Conservation (phyloP, 2,888 invertebrate species). For the Meiosimyza decipiens region DNA sequence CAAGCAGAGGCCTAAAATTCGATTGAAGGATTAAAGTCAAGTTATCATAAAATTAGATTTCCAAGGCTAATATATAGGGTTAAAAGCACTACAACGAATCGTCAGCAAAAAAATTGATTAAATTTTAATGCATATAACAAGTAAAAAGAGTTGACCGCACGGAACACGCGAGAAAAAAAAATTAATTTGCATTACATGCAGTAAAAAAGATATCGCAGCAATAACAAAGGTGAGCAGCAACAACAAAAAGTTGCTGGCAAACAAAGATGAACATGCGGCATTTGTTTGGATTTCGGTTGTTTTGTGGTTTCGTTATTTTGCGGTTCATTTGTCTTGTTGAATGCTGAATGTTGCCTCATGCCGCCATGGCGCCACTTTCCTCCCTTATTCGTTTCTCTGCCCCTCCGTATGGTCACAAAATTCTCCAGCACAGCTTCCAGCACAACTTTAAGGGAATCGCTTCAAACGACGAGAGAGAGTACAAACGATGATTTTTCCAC, state of each 20-base stretch:
- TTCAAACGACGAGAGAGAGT: too few relatives aligned
- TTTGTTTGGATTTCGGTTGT: constrained; percentile 33
- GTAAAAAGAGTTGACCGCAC: neutral
- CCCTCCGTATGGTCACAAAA: too few relatives aligned
- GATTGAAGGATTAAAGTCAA: neutral
- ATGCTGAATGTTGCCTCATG: neutral
- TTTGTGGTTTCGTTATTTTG: constrained; percentile 28
- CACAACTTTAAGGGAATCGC: too few relatives aligned
- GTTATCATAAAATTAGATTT: neutral
- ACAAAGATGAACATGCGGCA: constrained; percentile 26
- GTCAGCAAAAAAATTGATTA: neutral
- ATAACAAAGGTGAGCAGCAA: neutral
- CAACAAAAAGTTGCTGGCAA: constrained; percentile 37
- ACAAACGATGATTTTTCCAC: too few relatives aligned
- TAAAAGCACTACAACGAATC: neutral
- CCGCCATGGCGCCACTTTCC: neutral
- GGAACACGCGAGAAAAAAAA: neutral
- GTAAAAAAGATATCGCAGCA: neutral
- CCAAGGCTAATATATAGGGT: too few relatives aligned
- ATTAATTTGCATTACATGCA: constrained; percentile 5
- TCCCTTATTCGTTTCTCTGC: neutral
- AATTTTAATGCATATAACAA: neutral
- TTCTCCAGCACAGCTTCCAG: too few relatives aligned
- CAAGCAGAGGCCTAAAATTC: too few relatives aligned
- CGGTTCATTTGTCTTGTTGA: constrained; percentile 33